Base-by-base conservation (phyloP, 1,140 invertebrate species). In the Diuraphis noxia region DNA sequence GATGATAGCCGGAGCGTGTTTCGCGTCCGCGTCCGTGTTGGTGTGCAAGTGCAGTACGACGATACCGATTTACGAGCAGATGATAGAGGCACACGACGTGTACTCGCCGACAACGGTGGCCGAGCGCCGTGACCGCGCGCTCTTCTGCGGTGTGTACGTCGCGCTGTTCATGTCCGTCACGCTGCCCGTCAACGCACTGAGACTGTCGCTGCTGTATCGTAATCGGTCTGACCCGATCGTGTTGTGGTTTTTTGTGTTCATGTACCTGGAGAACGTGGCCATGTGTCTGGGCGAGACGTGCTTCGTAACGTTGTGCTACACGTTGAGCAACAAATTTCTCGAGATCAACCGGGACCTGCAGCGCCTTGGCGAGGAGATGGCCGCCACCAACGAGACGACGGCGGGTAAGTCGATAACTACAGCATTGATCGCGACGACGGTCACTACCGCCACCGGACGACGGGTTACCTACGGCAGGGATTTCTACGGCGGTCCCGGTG, bases 331-430 rank as follows among this genome's bases (percentile, higher is more conserved):
- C 36, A 72, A 43, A n/a, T 89, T 89, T 46, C n/a, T 25, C 38
- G 38, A n/a, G 13, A 43, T 79, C 56, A 89, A 89, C 40, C 52
- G 63, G 30, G 88, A 89, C n/a, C 38, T 89, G 63, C 40, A 34
- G 17, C 40, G 19, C 1, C 38, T 89, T 3, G 52, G 63, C 30
- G 36, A 63, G 25, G 56, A 77, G 25, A 89, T 46, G 34, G 21
- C 36, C 77, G 36, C 25, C 9, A 10, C 21, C 77, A 23, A 25
- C 56, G 56, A 36, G 1, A 9, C 43, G 17, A 8, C n/a, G 30
- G 1, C 81, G 40, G 34, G 17, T 21, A 25, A 5, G 2, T n/a
- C 23, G 43, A 34, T 7, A 23, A 23, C n/a, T 9, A 25, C n/a
- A 2, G 30, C 43, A 0, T 7, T 23, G 43, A 25, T 34, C 3